Conservation (phyloP, 2,113 vertebrate species). For the Pithys albifrons region DNA sequence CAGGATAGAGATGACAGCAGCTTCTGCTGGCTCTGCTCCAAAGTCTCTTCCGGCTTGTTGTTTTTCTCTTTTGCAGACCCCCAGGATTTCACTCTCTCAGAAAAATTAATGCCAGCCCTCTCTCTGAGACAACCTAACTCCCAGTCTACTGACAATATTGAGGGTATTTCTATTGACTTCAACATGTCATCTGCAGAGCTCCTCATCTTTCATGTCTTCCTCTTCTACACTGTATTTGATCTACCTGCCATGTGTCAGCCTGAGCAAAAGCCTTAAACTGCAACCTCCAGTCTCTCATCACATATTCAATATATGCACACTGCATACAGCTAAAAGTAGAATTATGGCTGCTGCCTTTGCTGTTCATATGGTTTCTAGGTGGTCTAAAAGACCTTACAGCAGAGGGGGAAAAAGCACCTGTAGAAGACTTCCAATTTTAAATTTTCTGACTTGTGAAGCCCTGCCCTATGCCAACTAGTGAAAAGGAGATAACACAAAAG, state of each 20-base stretch:
- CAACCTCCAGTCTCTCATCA: background rate
- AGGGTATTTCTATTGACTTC: background rate
- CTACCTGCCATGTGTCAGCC: background rate
- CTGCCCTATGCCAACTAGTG: too few species aligned
- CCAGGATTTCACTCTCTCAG: conserved; percentile 1
- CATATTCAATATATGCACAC: background rate
- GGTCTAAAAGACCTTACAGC: background rate
- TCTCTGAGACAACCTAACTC: background rate
- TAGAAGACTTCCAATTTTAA: background rate
- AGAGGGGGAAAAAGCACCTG: fast-evolving
- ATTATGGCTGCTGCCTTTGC: background rate
- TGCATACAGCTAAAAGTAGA: background rate
- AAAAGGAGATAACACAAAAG: background rate
- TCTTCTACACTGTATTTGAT: background rate
- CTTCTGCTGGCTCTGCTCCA: conserved; percentile 39
- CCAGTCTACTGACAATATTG: background rate
- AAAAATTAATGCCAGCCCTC: background rate
- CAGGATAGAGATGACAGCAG: conserved; percentile 55
- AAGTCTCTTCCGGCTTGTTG: conserved; percentile 37
- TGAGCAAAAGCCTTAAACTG: background rate
- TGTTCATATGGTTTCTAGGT: background rate
- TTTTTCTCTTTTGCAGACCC: conserved; percentile 26
- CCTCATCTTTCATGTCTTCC: background rate
- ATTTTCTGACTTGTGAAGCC: background rate
- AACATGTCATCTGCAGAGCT: background rate